phyloP scores from a whole-genome alignment of 2,113 vertebrate genomes.

The Empidonax alnorum region DNA sequence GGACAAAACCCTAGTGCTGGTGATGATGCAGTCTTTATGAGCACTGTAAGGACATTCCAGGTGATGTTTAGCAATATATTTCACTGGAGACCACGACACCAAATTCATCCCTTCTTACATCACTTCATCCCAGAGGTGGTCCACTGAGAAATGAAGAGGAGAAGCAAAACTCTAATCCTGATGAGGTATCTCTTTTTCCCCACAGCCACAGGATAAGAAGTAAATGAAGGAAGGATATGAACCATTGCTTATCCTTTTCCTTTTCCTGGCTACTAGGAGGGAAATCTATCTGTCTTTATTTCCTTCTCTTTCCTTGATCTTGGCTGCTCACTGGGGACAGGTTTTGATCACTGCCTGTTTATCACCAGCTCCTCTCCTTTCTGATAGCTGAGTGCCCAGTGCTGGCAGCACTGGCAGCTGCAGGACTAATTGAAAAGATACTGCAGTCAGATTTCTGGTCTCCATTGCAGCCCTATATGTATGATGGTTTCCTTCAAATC shows the following conservation, averaged over 20 bases:
- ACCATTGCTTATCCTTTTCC: not conserved
- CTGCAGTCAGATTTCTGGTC: not conserved
- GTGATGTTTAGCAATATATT: not conserved
- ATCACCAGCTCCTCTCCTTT: not conserved
- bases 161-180: not conserved
- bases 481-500: not conserved
- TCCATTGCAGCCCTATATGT: not conserved
- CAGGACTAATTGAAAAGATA: not conserved
- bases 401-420: not conserved
- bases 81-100: rapidly evolving
- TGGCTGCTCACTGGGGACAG: not conserved
- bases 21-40: not conserved
- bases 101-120: not conserved
- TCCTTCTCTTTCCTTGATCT: not conserved
- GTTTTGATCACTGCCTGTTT: not conserved
- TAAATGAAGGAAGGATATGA: not conserved
- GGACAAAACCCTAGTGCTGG: rapidly evolving
- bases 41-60: not conserved
- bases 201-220: not conserved
- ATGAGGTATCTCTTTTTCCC: not conserved
- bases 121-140: not conserved
- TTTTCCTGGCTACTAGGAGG: not conserved
- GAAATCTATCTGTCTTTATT: not conserved
- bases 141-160: not conserved
- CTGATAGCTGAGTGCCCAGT: rapidly evolving